Evolutionary conservation across 2,888 invertebrate genomes (phyloP), one percentile per base, ranked within the genome.

Genomic region (Xestia sexstrigata): DNA sequence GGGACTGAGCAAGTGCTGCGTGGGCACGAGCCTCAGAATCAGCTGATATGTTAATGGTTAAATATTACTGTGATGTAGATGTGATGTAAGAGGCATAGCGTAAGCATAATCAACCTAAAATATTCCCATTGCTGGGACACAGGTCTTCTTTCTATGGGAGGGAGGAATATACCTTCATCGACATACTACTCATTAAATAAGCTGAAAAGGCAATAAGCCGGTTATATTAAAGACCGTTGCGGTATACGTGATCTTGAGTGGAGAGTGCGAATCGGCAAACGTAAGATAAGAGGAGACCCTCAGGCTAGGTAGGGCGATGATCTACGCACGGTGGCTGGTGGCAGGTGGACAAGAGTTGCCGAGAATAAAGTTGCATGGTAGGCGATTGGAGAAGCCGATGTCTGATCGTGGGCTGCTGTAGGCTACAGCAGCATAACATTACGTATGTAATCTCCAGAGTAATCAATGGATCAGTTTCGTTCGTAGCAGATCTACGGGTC

Each of bases 11-110:
- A 65, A 74, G 55, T 69, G 66, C 55, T 62, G 70, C 66, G 60
- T 79, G 63, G 65, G 58, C 68, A 35, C 55, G 72, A 26, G 35
- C 58, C 49, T 20, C 52, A n/a, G 35, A 74, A 72, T 80, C 71
- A 70, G 72, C 74, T 72, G 74, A 79, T 77, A 76, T 73, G 60
- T 72, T 72, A 45, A 66, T 76, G 42, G 70, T 58, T 76, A 52
- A 47, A 69, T 68, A 49, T 49, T 26, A 15, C 26, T 55, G 11
- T 26, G 20, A 23, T 42, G 35, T 66, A 9, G 2, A n/a, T 30
- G 15, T n/a, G n/a, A n/a, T n/a, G n/a, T 47, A 20, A 62, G 26
- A 52, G 42, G 30, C 15, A 15, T 15, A 26, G 26, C 15, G 7
- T 58, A 26, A 17, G 30, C 1, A 62, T 20, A 20, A 35, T 62